Evolutionary conservation across 2,113 vertebrate genomes (phyloP), one percentile per base, ranked within the genome.

Genomic region (Bos javanicus): DNA sequence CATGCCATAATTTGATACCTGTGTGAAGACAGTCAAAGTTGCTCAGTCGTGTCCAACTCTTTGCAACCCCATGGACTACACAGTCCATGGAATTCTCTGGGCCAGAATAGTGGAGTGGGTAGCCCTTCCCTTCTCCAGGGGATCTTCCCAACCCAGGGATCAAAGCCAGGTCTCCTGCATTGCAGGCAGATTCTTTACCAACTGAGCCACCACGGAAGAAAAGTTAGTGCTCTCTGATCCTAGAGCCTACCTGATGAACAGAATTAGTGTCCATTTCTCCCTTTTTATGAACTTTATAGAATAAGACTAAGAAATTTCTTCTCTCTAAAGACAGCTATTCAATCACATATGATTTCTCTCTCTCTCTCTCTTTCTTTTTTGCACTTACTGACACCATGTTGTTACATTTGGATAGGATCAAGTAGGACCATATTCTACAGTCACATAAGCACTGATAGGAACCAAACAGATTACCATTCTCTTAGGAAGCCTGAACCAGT

Each of bases 341-440:
- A 60, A 19, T 52, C 60, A 48, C 23, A 15, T 7, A 30, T 23
- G 15, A 16, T 21, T 8, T n/a, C n/a, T 43, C 16, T 43, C 28
- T 62, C 9, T 64, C 7, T 12, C 4, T 67, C 1, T 71, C 2
- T 36, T 23, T 39, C 13, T 21, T 59, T 39, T 71, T 71, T 15
- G 7, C 4, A 9, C 13, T 13, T 15, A 11, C 50, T 74, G 19
- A 14, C 8, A 5, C 4, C 17, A 1, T 23, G 1, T 56, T 14
- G 19, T 30, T 39, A 0, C 7, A 2, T 28, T 52, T 33, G 46
- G 43, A 54, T 57, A 28, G 21, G 57, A 23, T 15, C 6, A 3
- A 74, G 36, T 74, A 43, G 21, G 6, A 43, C 36, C 12, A 5
- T 39, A 4, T n/a, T 30, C 15, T 14, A 0, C 7, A 13, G n/a